These are phyloP conservation scores for Halictus quadricinctus DNA, from an alignment of 2,888 invertebrate genomes.

Conservation along the genomic window DNA sequence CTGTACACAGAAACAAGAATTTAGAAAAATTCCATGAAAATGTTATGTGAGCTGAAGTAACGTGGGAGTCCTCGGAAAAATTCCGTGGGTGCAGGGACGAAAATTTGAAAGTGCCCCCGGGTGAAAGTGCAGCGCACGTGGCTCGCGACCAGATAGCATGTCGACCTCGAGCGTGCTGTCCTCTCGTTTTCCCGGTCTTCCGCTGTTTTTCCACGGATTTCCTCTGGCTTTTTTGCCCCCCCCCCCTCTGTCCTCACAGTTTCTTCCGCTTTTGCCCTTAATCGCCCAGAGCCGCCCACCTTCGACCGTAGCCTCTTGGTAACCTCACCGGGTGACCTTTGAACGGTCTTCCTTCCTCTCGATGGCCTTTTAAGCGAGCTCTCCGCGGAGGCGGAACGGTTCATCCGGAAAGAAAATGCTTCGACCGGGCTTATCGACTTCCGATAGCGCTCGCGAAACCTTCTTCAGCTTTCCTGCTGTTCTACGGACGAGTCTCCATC, in stretches of 20 bases:
- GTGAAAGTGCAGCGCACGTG: constrained; percentile 76
- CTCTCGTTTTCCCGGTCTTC: constrained; percentile 21
- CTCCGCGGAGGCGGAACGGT: constrained; percentile 47
- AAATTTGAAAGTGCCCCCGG: constrained; percentile 79
- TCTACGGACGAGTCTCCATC: background rate
- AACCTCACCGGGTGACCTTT: constrained; percentile 45
- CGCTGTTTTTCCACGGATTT: constrained; percentile 21
- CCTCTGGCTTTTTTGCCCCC: constrained; percentile 1
- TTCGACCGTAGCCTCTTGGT: background rate
- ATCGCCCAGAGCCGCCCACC: constrained; percentile 9
- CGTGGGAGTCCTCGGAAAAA: background rate
- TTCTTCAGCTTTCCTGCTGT: background rate
- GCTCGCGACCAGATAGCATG: constrained; percentile 62
- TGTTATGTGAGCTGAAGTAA: background rate
- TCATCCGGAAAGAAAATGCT: constrained; percentile 45
- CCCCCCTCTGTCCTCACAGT: background rate
- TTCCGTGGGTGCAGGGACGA: constrained; percentile 57
- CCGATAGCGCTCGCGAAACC: constrained; percentile 22
- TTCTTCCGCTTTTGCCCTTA: constrained; percentile 12
- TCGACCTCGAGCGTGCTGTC: constrained; percentile 52
- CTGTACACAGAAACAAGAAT: background rate
- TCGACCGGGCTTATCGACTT: constrained; percentile 33
- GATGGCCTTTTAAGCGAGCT: constrained; percentile 58
- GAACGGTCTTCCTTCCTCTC: constrained; percentile 58
- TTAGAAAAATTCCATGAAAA: background rate